These are phyloP conservation scores for Hirtodrosophila duncani DNA, from an alignment of 2,888 invertebrate genomes.

Conservation along the genomic window DNA sequence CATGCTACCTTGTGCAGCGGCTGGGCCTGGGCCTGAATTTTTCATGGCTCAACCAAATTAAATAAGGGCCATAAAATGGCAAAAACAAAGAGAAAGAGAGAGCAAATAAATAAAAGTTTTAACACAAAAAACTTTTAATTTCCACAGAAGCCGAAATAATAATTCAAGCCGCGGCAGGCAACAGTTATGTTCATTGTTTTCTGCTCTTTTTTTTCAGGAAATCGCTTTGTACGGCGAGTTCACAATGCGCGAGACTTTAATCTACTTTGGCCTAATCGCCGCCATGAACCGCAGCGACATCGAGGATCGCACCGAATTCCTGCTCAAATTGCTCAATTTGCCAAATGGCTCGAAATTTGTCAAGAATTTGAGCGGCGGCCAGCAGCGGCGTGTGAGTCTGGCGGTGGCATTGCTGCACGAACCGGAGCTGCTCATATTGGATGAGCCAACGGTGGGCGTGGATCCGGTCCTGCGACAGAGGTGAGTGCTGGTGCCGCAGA, in stretches of 20 bases:
- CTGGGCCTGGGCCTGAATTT: conserved; percentile 33
- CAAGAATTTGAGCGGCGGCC: conserved; percentile 91
- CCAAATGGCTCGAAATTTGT: conserved; percentile 82
- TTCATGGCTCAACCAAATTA: conserved; percentile 64
- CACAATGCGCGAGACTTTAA: conserved; percentile 88
- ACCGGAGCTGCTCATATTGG: conserved; percentile 92
- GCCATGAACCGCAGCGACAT: conserved; percentile 85
- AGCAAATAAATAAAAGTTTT: conserved; percentile 34
- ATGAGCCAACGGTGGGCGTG: conserved; percentile 96
- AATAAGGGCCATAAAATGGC: conserved; percentile 67
- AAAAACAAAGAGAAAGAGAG: conserved; percentile 21
- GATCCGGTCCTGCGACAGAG: conserved; percentile 91
- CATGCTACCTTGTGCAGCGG: neutral
- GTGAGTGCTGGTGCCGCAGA: conserved; percentile 76
- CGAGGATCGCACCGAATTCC: conserved; percentile 85
- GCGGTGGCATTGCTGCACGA: conserved; percentile 92
- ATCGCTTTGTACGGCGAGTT: conserved; percentile 88
- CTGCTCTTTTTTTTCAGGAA: conserved; percentile 80
- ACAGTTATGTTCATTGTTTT: conserved; percentile 8
- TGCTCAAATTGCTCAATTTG: conserved; percentile 83
- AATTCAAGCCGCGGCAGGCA: conserved; percentile 22
- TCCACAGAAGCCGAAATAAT: conserved; percentile 14
- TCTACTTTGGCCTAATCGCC: conserved; percentile 90
- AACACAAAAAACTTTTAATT: conserved; percentile 55
- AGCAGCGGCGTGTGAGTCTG: conserved; percentile 91